Evolutionary conservation across 2,113 vertebrate species (phyloP).

Genomic region (Nerophis lumbriciformis): DNA sequence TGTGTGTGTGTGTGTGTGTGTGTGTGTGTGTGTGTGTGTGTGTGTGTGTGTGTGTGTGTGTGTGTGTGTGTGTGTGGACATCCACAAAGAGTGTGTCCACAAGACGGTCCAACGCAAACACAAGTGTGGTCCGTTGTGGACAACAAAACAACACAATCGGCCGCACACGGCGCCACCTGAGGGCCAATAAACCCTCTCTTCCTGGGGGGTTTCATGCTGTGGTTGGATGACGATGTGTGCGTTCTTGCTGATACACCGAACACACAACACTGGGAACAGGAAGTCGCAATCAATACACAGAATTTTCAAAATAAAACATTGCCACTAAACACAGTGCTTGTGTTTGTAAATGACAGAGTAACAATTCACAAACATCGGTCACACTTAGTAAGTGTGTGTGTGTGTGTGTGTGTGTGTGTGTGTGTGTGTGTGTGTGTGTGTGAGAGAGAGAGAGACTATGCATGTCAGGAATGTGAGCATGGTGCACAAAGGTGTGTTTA

Average conservation of each 20-base stretch:
- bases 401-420: slow-evolving; percentile 13
- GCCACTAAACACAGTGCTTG: too few species aligned
- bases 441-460: neutral
- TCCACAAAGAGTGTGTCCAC: too few species aligned
- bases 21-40: neutral
- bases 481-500: neutral
- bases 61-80: neutral
- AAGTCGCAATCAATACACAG: neutral
- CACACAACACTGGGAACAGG: neutral
- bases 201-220: too few species aligned
- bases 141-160: neutral
- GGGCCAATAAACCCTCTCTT: too few species aligned
- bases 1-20: neutral
- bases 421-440: slow-evolving; percentile 11
- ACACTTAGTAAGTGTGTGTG: neutral
- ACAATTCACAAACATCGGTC: neutral
- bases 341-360: too few species aligned
- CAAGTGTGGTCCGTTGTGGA: neutral
- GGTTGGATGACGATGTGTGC: too few species aligned
- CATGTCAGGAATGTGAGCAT: slow-evolving; percentile 12
- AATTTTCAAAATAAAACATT: too few species aligned
- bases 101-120: neutral
- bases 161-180: neutral
- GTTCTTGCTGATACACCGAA: too few species aligned
- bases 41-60: neutral